Base-by-base conservation (phyloP, 2,888 invertebrate species). In the Apamea anceps region DNA sequence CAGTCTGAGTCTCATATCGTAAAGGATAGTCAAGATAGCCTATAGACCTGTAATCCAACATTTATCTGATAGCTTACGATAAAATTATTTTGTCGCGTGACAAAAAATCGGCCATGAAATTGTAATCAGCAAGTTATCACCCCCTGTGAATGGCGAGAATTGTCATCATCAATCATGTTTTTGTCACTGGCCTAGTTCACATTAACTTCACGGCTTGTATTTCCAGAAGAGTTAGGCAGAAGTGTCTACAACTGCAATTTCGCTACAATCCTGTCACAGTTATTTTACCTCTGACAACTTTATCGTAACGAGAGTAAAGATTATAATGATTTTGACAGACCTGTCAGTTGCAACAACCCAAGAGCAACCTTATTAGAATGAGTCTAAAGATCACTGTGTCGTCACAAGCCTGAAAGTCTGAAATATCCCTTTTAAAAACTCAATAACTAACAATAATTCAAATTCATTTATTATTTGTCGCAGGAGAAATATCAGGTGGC, bases 21-120 rank as follows among this genome's bases (percentile, higher is more conserved):
- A 81, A 25, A 60, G 73, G 75, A 75, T 75, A 82, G 37, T 28
- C 1, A 60, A 79, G 75, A 75, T 75, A 82, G 37, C 48, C 1
- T n/a, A 21, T 82, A 73, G 51, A 32, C n/a, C 21, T 42, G 18
- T 81, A 62, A 81, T 72, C 74, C 82, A 12, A 2, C 13, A 45
- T 21, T 25, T 45, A 54, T 3, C 62, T 28, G 5, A 48, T 48
- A 48, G 48, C 15, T 48, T 28, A 18, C 13, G 48, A 28, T 60
- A 60, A 60, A 13, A 60, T 8, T 1, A 6, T 28, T 25, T 45
- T 10, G 48, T 74, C 60, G 75, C 25, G 42, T 73, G 74, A 42
- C 18, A 48, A 28, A 8, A 51, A 48, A 42, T 5, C 32, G 28
- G 25, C 60, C 10, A 5, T 42, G 74, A 82, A 62, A 28, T 8